Base-by-base conservation (phyloP, 2,888 invertebrate species). In the Bombyx huttoni region DNA sequence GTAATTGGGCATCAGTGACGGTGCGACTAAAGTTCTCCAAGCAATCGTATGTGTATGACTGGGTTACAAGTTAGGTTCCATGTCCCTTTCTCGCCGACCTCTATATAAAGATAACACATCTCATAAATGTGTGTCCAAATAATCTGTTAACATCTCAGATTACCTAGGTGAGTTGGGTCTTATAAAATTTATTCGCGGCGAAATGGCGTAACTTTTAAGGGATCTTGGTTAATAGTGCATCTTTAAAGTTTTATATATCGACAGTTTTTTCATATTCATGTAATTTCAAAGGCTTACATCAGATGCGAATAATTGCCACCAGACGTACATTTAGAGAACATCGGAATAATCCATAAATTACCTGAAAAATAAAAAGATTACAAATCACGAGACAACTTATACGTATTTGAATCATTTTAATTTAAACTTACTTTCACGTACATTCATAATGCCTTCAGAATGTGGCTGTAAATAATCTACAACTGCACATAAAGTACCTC, bases 281-380 rank as follows among this genome's bases (percentile, higher is more conserved):
- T 40, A 40, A 10, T 40, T 10, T 10, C 8, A 40, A 46, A 45
- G 51, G 68, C 84, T 80, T 65, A 87, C 87, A 70, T 50, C 13
- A 81, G 58, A 67, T 84, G 87, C 1, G 82, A 76, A 62, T 85
- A 72, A 46, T 60, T 60, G 52, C 73, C 73, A 46, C 70, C 54
- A 2, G 78, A 65, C 14, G 74, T 67, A 61, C 88, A 87, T 62
- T 75, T 81, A 0, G 86, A 84, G 64, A 81, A 85, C 75, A 87
- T 73, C 2, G 87, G 86, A 57, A 87, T 67, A 57, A 82, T 65
- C 87, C 87, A 87, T 52, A 85, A 56, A 40, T 72, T 70, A 64
- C 83, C 87, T 87, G 64, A 49, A 66, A 49, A 47, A 1, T 10
- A 40, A 10, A 12, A 3, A 40, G 5, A 3, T 24, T 40, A 10